Percentiles rank a stretch among this genome's conserved stretches.
Evolutionary conservation across 2,113 vertebrate species (phyloP).

Genomic region (Hucho hucho): DNA sequence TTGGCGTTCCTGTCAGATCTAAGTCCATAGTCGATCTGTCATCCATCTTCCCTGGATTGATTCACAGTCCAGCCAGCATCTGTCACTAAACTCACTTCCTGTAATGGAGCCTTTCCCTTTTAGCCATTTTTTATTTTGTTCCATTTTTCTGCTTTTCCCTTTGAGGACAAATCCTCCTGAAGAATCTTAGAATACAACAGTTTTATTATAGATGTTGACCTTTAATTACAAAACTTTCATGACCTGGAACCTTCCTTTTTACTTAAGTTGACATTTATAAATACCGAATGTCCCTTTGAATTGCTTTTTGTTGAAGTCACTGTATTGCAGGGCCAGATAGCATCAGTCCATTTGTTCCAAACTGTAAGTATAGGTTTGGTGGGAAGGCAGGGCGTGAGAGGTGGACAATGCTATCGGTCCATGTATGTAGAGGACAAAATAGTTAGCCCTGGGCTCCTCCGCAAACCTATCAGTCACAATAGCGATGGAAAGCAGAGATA

Average conservation of each 20-base stretch:
- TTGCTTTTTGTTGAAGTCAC: constrained; percentile 68
- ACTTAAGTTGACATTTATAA: constrained; percentile 76
- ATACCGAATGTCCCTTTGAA: constrained; percentile 69
- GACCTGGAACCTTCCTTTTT: constrained; percentile 60
- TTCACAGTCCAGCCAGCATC: constrained; percentile 4
- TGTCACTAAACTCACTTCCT: constrained; percentile 11
- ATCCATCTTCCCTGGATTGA: constrained; percentile 5
- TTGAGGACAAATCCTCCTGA: constrained; percentile 38
- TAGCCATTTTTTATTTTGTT: constrained; percentile 33
- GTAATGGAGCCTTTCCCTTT: constrained; percentile 23
- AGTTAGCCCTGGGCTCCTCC: constrained; percentile 54
- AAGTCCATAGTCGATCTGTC: constrained; percentile 22
- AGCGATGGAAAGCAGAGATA: constrained; percentile 72
- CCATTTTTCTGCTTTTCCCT: constrained; percentile 8
- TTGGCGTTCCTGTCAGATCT: constrained; percentile 3
- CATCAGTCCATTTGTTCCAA: constrained; percentile 72
- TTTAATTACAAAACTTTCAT: constrained; percentile 76
- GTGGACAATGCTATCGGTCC: constrained; percentile 57
- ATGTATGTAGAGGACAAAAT: constrained; percentile 55
- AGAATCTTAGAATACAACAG: constrained; percentile 28
- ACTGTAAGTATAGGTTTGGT: constrained; percentile 46
- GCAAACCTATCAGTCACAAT: constrained; percentile 64
- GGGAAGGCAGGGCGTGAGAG: constrained; percentile 42
- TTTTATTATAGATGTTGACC: constrained; percentile 71
- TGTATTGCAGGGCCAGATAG: constrained; percentile 64